A percentile compares a stretch with the other conserved stretches of the same genome.
These are phyloP conservation scores for Sialia sialis DNA, from an alignment of 2,113 vertebrate species.

Conservation along the genomic window DNA sequence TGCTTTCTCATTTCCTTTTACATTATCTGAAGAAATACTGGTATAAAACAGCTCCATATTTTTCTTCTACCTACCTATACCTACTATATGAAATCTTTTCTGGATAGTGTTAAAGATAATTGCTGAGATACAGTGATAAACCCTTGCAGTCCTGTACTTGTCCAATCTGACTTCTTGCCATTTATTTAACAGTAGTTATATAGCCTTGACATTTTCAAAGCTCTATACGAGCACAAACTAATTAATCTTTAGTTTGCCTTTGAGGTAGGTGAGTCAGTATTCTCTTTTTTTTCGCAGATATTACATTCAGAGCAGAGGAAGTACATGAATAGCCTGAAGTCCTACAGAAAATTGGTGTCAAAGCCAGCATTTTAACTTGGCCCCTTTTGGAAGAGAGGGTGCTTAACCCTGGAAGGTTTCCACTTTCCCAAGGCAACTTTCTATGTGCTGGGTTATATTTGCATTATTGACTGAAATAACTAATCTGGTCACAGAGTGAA, in stretches of 20 bases:
- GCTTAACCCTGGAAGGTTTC: conserved; percentile 12
- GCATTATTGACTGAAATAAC: neutral
- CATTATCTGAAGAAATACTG: neutral
- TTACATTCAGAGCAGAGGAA: neutral
- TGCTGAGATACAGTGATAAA: neutral
- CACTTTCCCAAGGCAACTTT: neutral
- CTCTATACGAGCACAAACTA: conserved; percentile 53
- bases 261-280: conserved; percentile 49
- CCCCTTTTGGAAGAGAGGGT: neutral
- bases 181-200: conserved; percentile 56
- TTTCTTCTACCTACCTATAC: neutral
- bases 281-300: conserved; percentile 16
- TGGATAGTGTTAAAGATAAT: neutral
- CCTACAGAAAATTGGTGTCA: conserved; percentile 59
- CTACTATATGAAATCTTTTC: neutral
- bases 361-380: conserved; percentile 7
- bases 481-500: neutral
- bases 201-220: conserved; percentile 59
- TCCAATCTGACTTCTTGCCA: conserved; percentile 24
- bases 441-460: neutral
- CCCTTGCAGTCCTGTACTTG: conserved; percentile 3
- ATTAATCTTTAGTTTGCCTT: conserved; percentile 64
- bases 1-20: neutral
- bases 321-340: conserved; percentile 40
- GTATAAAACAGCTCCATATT: neutral